Evolutionary conservation across 2,888 invertebrate genomes (phyloP).

Genomic region (Hirtodrosophila trivittata): DNA sequence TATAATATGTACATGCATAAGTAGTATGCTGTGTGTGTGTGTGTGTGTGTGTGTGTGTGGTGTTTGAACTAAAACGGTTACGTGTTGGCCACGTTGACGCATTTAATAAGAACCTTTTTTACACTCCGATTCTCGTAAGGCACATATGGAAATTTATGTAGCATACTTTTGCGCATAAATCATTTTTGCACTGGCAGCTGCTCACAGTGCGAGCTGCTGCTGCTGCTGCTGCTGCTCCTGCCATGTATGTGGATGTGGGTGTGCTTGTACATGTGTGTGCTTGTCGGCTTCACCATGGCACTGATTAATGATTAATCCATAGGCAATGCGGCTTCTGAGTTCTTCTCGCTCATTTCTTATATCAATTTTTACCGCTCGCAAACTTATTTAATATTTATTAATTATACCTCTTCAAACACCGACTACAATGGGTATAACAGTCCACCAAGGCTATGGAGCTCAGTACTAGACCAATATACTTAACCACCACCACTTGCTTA

Average conservation of each 20-base stretch:
- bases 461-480: no score
- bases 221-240: neutral
- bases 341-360: constrained; percentile 42
- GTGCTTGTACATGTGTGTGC: constrained; percentile 12
- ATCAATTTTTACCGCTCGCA: constrained; percentile 47
- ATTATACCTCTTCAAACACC: constrained; percentile 39
- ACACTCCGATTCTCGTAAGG: constrained; percentile 27
- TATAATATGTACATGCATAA: neutral
- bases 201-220: no score
- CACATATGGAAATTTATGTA: constrained; percentile 62
- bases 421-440: constrained; percentile 26
- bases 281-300: constrained; percentile 18
- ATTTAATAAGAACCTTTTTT: constrained; percentile 55
- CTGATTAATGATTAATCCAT: constrained; percentile 63
- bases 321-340: constrained; percentile 51
- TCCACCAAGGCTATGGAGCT: no score
- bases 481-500: no score
- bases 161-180: constrained; percentile 61
- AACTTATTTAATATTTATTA: constrained; percentile 64
- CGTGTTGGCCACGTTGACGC: constrained; percentile 44
- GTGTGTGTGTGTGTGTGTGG: constrained; percentile 6
- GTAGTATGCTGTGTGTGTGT: neutral
- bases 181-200: constrained; percentile 55
- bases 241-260: constrained; percentile 6
- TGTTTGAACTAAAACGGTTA: constrained; percentile 29